These are phyloP conservation scores for Epizoanthus illoricatus DNA, from an alignment of 92 coral and sea anemone species.

Conservation along the genomic window DNA sequence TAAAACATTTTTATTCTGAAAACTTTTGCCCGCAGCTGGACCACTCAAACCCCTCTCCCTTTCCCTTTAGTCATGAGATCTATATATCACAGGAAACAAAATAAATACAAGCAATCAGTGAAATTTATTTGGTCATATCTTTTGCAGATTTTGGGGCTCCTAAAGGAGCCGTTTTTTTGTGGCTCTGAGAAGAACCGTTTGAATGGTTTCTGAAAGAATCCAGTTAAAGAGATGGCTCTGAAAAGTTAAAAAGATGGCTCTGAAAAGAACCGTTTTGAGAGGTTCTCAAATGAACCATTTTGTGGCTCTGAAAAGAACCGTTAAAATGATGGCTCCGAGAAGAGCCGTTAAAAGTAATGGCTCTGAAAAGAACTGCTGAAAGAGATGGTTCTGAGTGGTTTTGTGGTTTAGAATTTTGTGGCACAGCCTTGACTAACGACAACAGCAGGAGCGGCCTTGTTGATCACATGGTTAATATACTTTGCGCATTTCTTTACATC, in stretches of 20 bases:
- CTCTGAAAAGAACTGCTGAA: conserved; percentile 42
- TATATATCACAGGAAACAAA: too few relatives aligned
- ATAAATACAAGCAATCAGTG: too few relatives aligned
- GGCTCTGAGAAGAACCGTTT: conserved; percentile 42
- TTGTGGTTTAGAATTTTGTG: conserved; percentile 38
- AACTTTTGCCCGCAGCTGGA: too few relatives aligned
- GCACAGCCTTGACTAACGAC: conserved; percentile 43
- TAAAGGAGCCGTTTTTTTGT: neutral
- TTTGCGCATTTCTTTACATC: conserved; percentile 35
- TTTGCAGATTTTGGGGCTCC: too few relatives aligned
- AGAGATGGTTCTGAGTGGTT: conserved; percentile 7
- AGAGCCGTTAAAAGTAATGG: neutral
- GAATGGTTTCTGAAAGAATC: neutral
- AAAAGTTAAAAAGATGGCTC: conserved; percentile 11
- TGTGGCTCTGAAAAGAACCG: conserved; percentile 47
- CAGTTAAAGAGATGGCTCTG: conserved; percentile 21
- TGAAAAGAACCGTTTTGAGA: too few relatives aligned
- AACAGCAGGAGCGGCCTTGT: conserved; percentile 51
- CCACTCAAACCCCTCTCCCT: too few relatives aligned
- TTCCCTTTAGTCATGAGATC: too few relatives aligned
- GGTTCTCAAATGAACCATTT: neutral
- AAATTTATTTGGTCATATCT: too few relatives aligned
- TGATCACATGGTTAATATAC: conserved; percentile 41
- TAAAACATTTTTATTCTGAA: too few relatives aligned
- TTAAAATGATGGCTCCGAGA: neutral